These are phyloP conservation scores for Empis stercorea DNA, from an alignment of 2,888 invertebrate species.

Conservation along the genomic window DNA sequence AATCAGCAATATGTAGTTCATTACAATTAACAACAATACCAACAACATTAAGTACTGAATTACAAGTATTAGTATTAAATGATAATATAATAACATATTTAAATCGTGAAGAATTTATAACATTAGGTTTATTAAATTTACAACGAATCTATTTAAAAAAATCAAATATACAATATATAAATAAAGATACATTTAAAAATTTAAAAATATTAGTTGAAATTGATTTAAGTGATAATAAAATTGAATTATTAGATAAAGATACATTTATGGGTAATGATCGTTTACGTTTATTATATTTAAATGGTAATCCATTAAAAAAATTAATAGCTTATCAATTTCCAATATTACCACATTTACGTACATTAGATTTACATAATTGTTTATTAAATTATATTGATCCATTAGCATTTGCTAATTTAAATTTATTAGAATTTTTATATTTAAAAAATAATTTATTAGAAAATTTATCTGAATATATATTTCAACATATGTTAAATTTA, in stretches of 20 bases:
- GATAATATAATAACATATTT: conserved; percentile 66
- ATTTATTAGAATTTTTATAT: conserved; percentile 61
- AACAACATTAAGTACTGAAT: conserved; percentile 43
- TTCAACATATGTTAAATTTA: conserved; percentile 59
- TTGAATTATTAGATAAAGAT: conserved; percentile 58
- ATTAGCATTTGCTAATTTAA: conserved; percentile 62
- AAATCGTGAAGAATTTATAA: conserved; percentile 65
- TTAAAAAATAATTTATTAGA: conserved; percentile 69
- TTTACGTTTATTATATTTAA: conserved; percentile 61
- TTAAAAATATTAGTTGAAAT: conserved; percentile 76
- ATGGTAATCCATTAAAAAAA: conserved; percentile 66
- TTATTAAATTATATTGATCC: conserved; percentile 60
- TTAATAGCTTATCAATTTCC: conserved; percentile 71
- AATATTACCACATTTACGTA: conserved; percentile 62
- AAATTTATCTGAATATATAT: conserved; percentile 50
- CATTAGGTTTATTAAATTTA: conserved; percentile 65
- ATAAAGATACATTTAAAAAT: conserved; percentile 75
- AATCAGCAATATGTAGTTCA: conserved; percentile 73
- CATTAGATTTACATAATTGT: conserved; percentile 69
- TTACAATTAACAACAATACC: conserved; percentile 71
- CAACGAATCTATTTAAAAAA: conserved; percentile 70
- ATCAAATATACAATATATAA: conserved; percentile 60
- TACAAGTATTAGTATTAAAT: conserved; percentile 76
- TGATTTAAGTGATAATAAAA: conserved; percentile 71
- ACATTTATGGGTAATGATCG: conserved; percentile 78